A percentile compares a stretch with the other conserved stretches of the same genome.
phyloP scores from a whole-genome alignment of 2,888 invertebrate genomes.

The Thecophora atra region DNA sequence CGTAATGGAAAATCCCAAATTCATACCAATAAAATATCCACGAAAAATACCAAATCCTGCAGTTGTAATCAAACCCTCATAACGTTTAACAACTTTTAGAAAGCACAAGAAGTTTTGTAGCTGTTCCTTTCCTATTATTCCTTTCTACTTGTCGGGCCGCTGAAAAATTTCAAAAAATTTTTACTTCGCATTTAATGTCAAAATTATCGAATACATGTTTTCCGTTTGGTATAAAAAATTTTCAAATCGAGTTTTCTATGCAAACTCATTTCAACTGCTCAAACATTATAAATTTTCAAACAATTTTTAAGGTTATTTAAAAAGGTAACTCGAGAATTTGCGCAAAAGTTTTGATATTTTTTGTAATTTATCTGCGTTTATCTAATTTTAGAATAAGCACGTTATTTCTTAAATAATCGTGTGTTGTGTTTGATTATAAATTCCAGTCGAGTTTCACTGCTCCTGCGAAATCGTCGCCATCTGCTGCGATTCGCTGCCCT shows the following conservation, averaged over 20 bases:
- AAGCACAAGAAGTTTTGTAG: not conserved
- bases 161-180: not conserved
- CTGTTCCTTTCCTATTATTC: not conserved
- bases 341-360: not conserved
- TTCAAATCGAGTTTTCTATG: not conserved
- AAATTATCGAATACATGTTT: slow-evolving; percentile 16
- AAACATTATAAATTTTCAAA: not conserved
- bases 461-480: slow-evolving; percentile 10
- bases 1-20: not conserved
- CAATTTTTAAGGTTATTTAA: not conserved
- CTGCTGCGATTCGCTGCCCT: not conserved
- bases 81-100: not conserved
- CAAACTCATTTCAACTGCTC: too few relatives aligned
- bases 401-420: not conserved
- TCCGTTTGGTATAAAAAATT: not conserved
- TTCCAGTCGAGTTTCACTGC: slow-evolving; percentile 8
- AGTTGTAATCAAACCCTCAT: not conserved
- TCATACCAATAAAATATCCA: too few relatives aligned
- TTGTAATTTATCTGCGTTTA: not conserved
- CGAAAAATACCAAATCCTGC: not conserved
- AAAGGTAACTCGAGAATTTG: slow-evolving; percentile 1
- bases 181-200: slow-evolving; percentile 33
- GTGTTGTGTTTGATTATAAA: not conserved
- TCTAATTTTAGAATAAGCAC: not conserved
- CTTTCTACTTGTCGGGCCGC: slow-evolving; percentile 7